phyloP scores from a whole-genome alignment of 2,113 vertebrate species.

The Calyptommatus sinebrachiatus region DNA sequence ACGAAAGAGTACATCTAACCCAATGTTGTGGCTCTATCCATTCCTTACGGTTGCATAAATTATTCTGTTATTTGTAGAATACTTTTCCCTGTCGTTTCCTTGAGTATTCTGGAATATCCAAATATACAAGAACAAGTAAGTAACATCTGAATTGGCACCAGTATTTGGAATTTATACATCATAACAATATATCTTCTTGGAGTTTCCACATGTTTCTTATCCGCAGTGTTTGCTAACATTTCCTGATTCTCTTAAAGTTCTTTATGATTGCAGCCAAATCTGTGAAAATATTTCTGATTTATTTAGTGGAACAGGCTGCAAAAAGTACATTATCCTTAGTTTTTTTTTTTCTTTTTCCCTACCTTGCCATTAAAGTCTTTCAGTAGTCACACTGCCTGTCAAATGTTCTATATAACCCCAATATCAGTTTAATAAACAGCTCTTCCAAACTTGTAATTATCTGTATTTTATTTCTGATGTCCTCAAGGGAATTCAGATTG shows the following conservation, averaged over 20 bases:
- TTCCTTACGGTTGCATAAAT: background rate
- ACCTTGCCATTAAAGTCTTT: background rate
- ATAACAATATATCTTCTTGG: background rate
- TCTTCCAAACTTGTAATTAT: conserved; percentile 17
- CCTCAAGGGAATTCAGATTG: conserved; percentile 2
- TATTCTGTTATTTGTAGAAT: background rate
- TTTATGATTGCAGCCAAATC: background rate
- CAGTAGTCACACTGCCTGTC: background rate
- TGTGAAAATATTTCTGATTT: conserved; percentile 32
- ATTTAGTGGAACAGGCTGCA: conserved; percentile 35
- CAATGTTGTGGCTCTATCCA: too few species aligned
- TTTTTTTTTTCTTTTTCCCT: background rate
- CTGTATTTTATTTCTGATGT: conserved; percentile 1
- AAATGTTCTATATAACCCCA: background rate
- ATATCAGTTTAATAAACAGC: background rate
- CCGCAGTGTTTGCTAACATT: background rate
- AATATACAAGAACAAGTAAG: too few species aligned
- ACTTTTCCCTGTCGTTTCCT: background rate
- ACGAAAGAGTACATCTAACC: background rate
- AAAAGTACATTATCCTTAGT: background rate
- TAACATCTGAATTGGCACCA: too few species aligned
- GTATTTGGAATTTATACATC: background rate
- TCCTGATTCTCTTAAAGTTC: background rate
- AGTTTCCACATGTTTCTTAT: background rate
- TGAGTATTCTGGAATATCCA: too few species aligned